Percentiles rank a stretch among this genome's conserved stretches.
These are phyloP conservation scores for Nothoprocta perdicaria DNA, from an alignment of 2,113 vertebrate species.

Conservation along the genomic window DNA sequence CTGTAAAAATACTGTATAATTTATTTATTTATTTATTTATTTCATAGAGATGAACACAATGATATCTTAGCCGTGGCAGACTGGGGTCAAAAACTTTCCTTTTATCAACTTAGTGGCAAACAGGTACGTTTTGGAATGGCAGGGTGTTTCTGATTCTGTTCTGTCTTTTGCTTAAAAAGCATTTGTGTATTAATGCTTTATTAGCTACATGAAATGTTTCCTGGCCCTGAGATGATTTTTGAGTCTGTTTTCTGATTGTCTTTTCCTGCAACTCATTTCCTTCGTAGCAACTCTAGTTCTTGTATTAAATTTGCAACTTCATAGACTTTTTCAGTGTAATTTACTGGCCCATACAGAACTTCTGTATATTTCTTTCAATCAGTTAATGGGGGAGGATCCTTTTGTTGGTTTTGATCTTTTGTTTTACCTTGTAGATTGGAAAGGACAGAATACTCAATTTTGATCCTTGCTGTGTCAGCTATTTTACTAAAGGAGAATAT, in stretches of 20 bases:
- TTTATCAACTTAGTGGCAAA: slow-evolving; percentile 97
- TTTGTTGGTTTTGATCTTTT: not conserved
- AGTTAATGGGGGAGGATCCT: not conserved
- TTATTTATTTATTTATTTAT: not conserved
- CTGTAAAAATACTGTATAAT: not conserved
- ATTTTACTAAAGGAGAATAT: slow-evolving; percentile 96
- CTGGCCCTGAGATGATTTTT: not conserved
- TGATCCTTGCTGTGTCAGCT: slow-evolving; percentile 96
- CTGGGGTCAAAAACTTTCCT: slow-evolving; percentile 96
- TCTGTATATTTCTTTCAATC: not conserved
- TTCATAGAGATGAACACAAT: slow-evolving; percentile 91
- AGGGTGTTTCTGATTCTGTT: not conserved
- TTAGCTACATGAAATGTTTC: not conserved
- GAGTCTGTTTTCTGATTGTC: not conserved
- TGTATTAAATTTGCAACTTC: not conserved
- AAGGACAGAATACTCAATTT: slow-evolving; percentile 90
- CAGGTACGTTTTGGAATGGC: slow-evolving; percentile 81
- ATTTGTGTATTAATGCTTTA: not conserved
- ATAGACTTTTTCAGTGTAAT: not conserved
- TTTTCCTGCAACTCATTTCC: not conserved
- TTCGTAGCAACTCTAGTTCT: not conserved
- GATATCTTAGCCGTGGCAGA: slow-evolving; percentile 96
- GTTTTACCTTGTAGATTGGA: slow-evolving; percentile 82
- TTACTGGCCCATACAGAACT: not conserved
- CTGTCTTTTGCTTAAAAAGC: not conserved